phyloP scores from a whole-genome alignment of 1,140 invertebrate species.

The Oncopodura yosiiana region DNA sequence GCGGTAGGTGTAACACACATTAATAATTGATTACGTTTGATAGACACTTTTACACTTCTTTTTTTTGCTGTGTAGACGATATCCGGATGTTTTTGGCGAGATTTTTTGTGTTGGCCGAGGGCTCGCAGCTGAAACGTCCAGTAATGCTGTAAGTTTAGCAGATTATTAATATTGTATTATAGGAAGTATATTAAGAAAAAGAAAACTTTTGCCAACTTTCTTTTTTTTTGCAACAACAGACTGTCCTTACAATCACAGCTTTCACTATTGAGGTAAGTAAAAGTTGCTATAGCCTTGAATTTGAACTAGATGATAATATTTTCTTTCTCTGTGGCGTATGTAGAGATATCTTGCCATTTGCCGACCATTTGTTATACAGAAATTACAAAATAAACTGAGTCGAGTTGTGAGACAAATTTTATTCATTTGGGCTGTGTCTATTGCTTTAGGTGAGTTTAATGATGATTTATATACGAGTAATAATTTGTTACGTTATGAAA shows the following conservation, averaged over 20 bases:
- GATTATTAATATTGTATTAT: not conserved
- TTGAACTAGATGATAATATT: not conserved
- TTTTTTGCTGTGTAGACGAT: no score
- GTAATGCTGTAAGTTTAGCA: conserved; percentile 41
- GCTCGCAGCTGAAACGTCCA: conserved; percentile 48
- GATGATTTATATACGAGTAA: no score
- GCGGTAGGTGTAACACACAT: no score
- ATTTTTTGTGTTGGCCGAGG: conserved; percentile 48
- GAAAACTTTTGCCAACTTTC: not conserved
- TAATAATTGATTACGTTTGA: no score
- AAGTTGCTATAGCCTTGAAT: no score
- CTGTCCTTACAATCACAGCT: conserved; percentile 79
- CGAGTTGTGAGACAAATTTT: conserved; percentile 46
- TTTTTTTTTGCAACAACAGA: conserved; percentile 19
- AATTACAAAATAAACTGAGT: conserved; percentile 43
- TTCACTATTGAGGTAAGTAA: conserved; percentile 59
- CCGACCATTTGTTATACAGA: conserved; percentile 46
- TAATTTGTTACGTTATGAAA: no score
- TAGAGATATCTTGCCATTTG: conserved; percentile 68
- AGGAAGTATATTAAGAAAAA: not conserved
- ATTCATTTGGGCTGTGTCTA: conserved; percentile 45
- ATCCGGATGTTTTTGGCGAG: conserved; percentile 44
- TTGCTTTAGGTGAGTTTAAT: conserved; percentile 40
- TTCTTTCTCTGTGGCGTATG: conserved; percentile 39
- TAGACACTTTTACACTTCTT: no score